A percentile compares a stretch with the other conserved stretches of the same genome.
These are phyloP conservation scores for Gobio gobio DNA, from an alignment of 2,113 vertebrate genomes.

Conservation along the genomic window DNA sequence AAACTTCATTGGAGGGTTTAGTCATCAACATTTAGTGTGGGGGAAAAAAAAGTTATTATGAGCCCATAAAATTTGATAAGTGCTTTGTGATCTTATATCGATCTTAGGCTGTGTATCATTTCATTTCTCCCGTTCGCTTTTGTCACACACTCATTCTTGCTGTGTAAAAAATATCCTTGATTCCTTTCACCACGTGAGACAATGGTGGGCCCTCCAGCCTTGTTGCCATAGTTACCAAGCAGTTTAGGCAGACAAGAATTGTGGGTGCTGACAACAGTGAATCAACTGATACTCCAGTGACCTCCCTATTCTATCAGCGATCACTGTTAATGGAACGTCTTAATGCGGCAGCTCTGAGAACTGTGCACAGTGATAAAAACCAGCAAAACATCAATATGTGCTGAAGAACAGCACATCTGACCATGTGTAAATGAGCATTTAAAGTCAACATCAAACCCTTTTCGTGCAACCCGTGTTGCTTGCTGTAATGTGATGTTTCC, in stretches of 20 bases:
- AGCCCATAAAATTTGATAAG: conserved; percentile 45
- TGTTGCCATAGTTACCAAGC: conserved; percentile 81
- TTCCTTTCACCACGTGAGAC: conserved; percentile 45
- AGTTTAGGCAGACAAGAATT: conserved; percentile 63
- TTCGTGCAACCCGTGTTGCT: background rate
- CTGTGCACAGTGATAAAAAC: background rate
- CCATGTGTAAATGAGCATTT: background rate
- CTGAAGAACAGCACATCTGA: background rate
- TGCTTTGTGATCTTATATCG: conserved; percentile 41
- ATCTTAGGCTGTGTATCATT: conserved; percentile 50
- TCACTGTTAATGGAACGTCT: conserved; percentile 28
- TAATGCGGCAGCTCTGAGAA: conserved; percentile 24
- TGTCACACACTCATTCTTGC: conserved; percentile 50
- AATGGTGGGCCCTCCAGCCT: conserved; percentile 56
- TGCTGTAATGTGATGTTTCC: background rate
- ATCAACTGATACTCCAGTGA: conserved; percentile 70
- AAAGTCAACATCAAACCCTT: background rate
- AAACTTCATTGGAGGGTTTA: conserved; percentile 45
- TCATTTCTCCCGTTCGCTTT: conserved; percentile 44
- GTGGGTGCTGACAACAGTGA: conserved; percentile 52
- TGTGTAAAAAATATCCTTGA: conserved; percentile 47
- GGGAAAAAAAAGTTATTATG: conserved; percentile 33
- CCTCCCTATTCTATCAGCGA: conserved; percentile 53
- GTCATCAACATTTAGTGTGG: conserved; percentile 47
- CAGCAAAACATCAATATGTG: background rate